A percentile compares a stretch with the other conserved stretches of the same genome.
Conservation (phyloP, 64 coral and sea anemone genomes). For the Montipora cactus region DNA sequence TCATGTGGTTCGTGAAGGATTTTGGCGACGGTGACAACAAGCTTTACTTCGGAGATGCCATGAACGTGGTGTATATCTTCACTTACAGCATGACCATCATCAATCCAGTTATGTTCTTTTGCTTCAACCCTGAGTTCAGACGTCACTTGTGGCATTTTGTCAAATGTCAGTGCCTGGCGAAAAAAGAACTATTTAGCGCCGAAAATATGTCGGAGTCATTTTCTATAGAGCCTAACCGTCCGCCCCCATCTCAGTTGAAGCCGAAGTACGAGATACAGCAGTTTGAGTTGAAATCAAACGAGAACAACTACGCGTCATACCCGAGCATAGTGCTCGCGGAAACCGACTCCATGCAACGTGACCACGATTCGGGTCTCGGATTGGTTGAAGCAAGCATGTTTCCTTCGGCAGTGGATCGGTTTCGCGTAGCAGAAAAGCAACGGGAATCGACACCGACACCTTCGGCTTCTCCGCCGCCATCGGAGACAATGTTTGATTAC, state of each 20-base stretch:
- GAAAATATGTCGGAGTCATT: slow-evolving; percentile 74
- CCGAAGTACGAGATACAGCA: not conserved
- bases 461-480: slow-evolving; percentile 6
- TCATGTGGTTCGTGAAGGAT: slow-evolving; percentile 80
- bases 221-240: slow-evolving; percentile 33
- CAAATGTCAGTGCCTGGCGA: slow-evolving; percentile 56
- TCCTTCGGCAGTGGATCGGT: slow-evolving; percentile 26
- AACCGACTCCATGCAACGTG: not conserved
- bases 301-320: slow-evolving; percentile 3
- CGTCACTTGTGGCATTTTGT: slow-evolving; percentile 63
- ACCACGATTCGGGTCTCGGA: slow-evolving; percentile 21
- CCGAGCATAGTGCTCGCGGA: not conserved
- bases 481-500: slow-evolving; percentile 9
- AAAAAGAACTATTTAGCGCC: slow-evolving; percentile 7
- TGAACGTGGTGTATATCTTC: slow-evolving; percentile 72
- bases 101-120: slow-evolving; percentile 82
- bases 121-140: slow-evolving; percentile 79
- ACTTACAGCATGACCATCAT: slow-evolving; percentile 73
- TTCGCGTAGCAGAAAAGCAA: slow-evolving; percentile 1
- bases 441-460: slow-evolving; percentile 12
- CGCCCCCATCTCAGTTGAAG: not conserved
- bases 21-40: slow-evolving; percentile 45
- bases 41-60: slow-evolving; percentile 65
- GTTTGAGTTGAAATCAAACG: not conserved
- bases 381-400: slow-evolving; percentile 15